These are phyloP conservation scores for Agrochola litura DNA, from an alignment of 2,888 invertebrate species.

Conservation along the genomic window DNA sequence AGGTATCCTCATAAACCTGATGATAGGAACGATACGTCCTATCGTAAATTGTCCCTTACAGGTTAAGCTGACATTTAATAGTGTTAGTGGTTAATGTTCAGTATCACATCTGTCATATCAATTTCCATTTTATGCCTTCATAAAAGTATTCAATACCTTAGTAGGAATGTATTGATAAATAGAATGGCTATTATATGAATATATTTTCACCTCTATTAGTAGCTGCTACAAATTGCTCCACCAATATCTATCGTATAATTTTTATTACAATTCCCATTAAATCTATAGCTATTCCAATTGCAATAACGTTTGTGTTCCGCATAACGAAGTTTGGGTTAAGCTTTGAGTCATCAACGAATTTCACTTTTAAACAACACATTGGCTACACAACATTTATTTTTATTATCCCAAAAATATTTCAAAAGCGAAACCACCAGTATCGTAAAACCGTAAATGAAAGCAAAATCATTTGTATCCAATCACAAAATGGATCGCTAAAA, in stretches of 20 bases:
- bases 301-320: slow-evolving; percentile 19
- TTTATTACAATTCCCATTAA: slow-evolving; percentile 36
- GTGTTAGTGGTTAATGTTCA: slow-evolving; percentile 47
- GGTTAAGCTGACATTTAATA: slow-evolving; percentile 61
- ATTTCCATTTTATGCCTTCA: slow-evolving; percentile 57
- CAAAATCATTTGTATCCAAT: slow-evolving; percentile 78
- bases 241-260: slow-evolving; percentile 29
- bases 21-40: slow-evolving; percentile 43
- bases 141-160: slow-evolving; percentile 47
- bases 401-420: slow-evolving; percentile 63
- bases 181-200: slow-evolving; percentile 38
- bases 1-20: slow-evolving; percentile 56
- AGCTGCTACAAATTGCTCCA: slow-evolving; percentile 35
- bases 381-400: slow-evolving; percentile 58
- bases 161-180: slow-evolving; percentile 37
- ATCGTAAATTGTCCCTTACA: slow-evolving; percentile 58
- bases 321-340: slow-evolving; percentile 35
- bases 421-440: slow-evolving; percentile 73
- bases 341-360: slow-evolving; percentile 60
- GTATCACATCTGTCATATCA: slow-evolving; percentile 51
- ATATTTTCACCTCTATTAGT: slow-evolving; percentile 29
- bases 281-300: slow-evolving; percentile 23
- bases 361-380: slow-evolving; percentile 61
- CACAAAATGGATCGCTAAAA: slow-evolving; percentile 76
- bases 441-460: slow-evolving; percentile 77